Evolutionary conservation across 2,113 vertebrate genomes (phyloP).

Genomic region (Gallinago undulata): DNA sequence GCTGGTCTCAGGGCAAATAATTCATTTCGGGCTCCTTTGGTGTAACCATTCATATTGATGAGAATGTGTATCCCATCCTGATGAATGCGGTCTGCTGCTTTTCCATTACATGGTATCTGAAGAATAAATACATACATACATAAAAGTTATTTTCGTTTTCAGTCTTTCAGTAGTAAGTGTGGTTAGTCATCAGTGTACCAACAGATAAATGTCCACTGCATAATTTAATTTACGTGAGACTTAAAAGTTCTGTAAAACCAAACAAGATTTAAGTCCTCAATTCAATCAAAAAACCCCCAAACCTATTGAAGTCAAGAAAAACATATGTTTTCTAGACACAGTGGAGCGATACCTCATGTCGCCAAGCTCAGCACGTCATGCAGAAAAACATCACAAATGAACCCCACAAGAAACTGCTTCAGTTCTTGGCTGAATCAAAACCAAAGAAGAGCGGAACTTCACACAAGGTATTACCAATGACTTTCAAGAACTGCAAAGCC

Average conservation of each 20-base stretch:
- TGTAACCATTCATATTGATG: constrained; percentile 99
- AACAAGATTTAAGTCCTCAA: neutral
- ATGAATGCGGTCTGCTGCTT: constrained; percentile 96
- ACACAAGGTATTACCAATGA: neutral
- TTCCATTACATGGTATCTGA: constrained; percentile 97
- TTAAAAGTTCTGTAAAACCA: neutral
- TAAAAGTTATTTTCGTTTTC: neutral
- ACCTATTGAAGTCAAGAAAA: neutral
- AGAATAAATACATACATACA: neutral
- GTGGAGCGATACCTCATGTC: accelerated
- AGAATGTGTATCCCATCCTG: constrained; percentile 97
- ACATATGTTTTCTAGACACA: neutral
- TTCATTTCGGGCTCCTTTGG: constrained; percentile 96
- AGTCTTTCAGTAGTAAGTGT: neutral
- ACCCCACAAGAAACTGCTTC: neutral
- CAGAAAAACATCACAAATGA: neutral
- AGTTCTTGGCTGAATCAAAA: neutral
- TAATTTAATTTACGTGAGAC: neutral
- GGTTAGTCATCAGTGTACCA: neutral
- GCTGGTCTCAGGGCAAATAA: constrained; percentile 94
- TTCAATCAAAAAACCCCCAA: neutral
- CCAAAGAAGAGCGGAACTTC: neutral
- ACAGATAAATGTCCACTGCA: neutral
- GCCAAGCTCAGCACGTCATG: neutral
- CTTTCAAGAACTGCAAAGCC: neutral